phyloP scores from a whole-genome alignment of 2,888 invertebrate genomes.

The Xestia xanthographa region DNA sequence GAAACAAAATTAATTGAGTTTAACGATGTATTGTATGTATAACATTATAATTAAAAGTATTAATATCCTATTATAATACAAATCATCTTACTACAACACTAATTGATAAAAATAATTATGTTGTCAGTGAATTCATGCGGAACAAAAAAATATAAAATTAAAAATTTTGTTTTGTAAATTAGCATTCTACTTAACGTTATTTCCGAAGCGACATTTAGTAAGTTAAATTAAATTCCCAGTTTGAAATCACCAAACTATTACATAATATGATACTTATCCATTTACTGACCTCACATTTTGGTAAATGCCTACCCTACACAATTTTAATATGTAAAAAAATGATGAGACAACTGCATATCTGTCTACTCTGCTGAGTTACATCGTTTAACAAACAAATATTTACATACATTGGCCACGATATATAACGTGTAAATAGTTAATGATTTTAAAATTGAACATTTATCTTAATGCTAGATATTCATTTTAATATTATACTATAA shows the following conservation, averaged over 20 bases:
- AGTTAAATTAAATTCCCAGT: slow-evolving; percentile 17
- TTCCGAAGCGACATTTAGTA: slow-evolving; percentile 20
- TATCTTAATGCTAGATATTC: background rate
- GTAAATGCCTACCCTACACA: slow-evolving; percentile 70
- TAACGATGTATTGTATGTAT: slow-evolving; percentile 23
- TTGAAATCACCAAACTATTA: slow-evolving; percentile 34
- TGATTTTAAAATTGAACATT: slow-evolving; percentile 32
- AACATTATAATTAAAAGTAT: slow-evolving; percentile 15
- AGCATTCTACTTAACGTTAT: slow-evolving; percentile 25
- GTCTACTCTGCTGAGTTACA: background rate
- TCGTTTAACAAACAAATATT: slow-evolving; percentile 38
- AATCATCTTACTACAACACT: slow-evolving; percentile 18
- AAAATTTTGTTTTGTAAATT: slow-evolving; percentile 21
- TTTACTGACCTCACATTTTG: slow-evolving; percentile 79
- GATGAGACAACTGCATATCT: background rate
- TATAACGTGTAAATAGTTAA: slow-evolving; percentile 22
- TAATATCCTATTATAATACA: slow-evolving; percentile 43
- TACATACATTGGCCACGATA: slow-evolving; percentile 33
- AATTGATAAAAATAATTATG: slow-evolving; percentile 20
- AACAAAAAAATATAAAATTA: slow-evolving; percentile 23
- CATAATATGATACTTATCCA: slow-evolving; percentile 52
- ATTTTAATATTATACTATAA: slow-evolving; percentile 27
- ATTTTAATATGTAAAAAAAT: slow-evolving; percentile 58
- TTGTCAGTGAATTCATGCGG: slow-evolving; percentile 1
- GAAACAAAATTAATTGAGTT: slow-evolving; percentile 26